Evolutionary conservation across 2,888 invertebrate genomes (phyloP).

Genomic region (Entomobrya proxima): DNA sequence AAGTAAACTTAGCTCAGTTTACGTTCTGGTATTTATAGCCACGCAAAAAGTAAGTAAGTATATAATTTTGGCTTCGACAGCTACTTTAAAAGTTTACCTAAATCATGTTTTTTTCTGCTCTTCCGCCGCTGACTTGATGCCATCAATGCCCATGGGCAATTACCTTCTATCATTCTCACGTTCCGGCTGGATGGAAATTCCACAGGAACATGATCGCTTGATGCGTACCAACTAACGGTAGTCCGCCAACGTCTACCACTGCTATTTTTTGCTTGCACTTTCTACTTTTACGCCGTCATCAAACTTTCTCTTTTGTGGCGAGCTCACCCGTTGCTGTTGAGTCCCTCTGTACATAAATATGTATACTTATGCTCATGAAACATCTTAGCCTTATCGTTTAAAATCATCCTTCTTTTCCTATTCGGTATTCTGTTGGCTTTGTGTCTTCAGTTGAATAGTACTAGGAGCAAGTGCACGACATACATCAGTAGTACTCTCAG

Average conservation of each 20-base stretch:
- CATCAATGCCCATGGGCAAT: conserved; percentile 55
- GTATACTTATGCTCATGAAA: not conserved
- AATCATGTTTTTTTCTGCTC: conserved; percentile 50
- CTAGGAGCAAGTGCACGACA: too few species aligned
- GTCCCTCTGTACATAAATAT: not conserved
- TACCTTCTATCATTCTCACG: conserved; percentile 58
- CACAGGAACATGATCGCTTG: conserved; percentile 33
- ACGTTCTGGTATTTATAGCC: too few species aligned
- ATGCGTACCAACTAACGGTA: not conserved
- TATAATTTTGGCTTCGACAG: conserved; percentile 20
- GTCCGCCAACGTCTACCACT: conserved; percentile 1
- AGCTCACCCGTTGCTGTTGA: not conserved
- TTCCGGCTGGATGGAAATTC: conserved; percentile 52
- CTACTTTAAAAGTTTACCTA: conserved; percentile 47
- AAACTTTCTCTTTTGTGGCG: not conserved
- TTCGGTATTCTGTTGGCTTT: not conserved
- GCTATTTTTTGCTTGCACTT: conserved; percentile 10
- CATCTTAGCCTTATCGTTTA: not conserved
- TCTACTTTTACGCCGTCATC: not conserved
- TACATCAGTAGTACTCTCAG: too few species aligned
- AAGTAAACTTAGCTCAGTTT: too few species aligned
- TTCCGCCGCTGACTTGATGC: conserved; percentile 5
- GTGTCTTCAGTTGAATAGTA: not conserved
- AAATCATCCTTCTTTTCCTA: not conserved
- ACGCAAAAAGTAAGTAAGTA: too few species aligned